Evolutionary conservation across 2,797 vertebrate genomes (phyloP).

Genomic region (Phalloptychus januarius): DNA sequence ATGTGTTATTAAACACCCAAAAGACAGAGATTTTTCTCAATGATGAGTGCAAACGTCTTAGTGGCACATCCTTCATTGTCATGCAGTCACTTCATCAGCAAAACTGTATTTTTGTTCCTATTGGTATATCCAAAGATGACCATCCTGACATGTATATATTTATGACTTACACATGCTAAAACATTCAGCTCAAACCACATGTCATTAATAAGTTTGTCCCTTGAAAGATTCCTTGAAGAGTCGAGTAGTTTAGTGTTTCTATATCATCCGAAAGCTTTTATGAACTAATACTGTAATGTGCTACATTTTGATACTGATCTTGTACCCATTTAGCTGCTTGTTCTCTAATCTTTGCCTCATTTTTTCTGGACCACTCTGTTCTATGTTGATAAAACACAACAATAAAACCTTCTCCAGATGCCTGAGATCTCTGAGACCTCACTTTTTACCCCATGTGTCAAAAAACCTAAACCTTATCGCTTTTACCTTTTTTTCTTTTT

Average conservation of each 20-base stretch:
- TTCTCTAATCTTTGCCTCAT: slow-evolving; percentile 29
- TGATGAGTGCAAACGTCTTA: slow-evolving; percentile 23
- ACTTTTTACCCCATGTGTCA: slow-evolving; percentile 49
- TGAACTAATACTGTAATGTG: slow-evolving; percentile 27
- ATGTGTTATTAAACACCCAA: neutral
- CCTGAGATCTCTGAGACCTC: slow-evolving; percentile 51
- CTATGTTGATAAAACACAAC: slow-evolving; percentile 27
- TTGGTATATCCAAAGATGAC: slow-evolving; percentile 69
- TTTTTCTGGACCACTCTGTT: slow-evolving; percentile 21
- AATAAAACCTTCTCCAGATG: slow-evolving; percentile 8
- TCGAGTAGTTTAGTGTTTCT: slow-evolving; percentile 12
- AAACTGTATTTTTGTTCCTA: slow-evolving; percentile 40
- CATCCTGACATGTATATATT: slow-evolving; percentile 49
- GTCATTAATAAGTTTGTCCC: slow-evolving; percentile 13
- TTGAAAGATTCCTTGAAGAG: slow-evolving; percentile 5
- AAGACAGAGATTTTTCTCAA: neutral
- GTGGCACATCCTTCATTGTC: slow-evolving; percentile 1
- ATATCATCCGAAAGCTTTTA: slow-evolving; percentile 40
- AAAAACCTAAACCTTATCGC: slow-evolving; percentile 59
- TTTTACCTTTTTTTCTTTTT: slow-evolving; percentile 20
- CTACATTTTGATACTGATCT: slow-evolving; percentile 50
- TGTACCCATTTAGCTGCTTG: slow-evolving; percentile 25
- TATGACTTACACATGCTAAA: slow-evolving; percentile 62
- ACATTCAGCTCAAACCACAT: slow-evolving; percentile 28
- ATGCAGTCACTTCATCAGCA: slow-evolving; percentile 41